These are phyloP conservation scores for Laticauda colubrina DNA, from an alignment of 2,113 vertebrate genomes.

Conservation along the genomic window DNA sequence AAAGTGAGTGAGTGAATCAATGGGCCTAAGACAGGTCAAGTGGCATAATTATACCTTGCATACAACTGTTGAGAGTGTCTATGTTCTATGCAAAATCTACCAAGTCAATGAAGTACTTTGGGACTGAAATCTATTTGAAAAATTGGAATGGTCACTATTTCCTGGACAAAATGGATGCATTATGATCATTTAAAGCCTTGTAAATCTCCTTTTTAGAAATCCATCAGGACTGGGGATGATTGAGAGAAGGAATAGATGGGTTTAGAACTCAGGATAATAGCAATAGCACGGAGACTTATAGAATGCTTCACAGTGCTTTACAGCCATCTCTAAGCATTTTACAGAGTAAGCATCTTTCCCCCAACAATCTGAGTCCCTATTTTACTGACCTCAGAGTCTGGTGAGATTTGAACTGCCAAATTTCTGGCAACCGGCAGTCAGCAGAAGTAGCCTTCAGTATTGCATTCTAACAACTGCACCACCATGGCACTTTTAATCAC, in stretches of 20 bases:
- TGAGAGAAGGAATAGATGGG: not conserved
- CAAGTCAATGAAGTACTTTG: not conserved
- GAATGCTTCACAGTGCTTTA: too few species aligned
- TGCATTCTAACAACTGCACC: too few species aligned
- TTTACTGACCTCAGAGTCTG: too few species aligned
- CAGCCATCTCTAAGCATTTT: too few species aligned
- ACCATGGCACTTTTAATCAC: too few species aligned
- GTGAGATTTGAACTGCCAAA: too few species aligned
- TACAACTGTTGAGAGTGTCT: not conserved
- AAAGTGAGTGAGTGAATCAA: slow-evolving; percentile 81
- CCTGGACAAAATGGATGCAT: not conserved
- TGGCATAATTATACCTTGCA: not conserved
- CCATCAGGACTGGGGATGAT: not conserved
- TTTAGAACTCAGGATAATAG: not conserved
- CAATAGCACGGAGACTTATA: too few species aligned
- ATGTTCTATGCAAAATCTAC: not conserved
- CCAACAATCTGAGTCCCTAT: too few species aligned
- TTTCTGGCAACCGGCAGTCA: too few species aligned
- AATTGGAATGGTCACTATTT: not conserved
- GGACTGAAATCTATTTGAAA: slow-evolving; percentile 3
- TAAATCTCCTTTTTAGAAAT: not conserved
- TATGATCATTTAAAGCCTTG: not conserved
- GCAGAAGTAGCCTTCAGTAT: too few species aligned
- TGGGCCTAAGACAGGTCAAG: slow-evolving; percentile 50
- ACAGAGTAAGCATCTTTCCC: too few species aligned